Percentiles rank a stretch among this genome's conserved stretches.
Conservation (phyloP, 2,888 invertebrate genomes). For the Drosophila buzzatii region DNA sequence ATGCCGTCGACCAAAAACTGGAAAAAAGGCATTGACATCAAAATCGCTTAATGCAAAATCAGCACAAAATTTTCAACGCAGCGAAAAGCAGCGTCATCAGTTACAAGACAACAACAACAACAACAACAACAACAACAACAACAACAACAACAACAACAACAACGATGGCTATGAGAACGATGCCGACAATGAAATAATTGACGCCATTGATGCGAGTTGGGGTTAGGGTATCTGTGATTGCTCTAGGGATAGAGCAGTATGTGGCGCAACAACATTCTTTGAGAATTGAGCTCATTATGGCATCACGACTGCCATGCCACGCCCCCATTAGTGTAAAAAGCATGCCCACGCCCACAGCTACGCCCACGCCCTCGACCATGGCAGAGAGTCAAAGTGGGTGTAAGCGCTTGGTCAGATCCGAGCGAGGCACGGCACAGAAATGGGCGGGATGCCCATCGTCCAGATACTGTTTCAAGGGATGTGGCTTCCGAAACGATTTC, state of each 20-base stretch:
- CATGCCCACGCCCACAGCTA: constrained; percentile 57
- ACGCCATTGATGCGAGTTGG: constrained; percentile 78
- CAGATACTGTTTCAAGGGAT: constrained; percentile 33
- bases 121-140: constrained; percentile 36
- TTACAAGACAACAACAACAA: constrained; percentile 57
- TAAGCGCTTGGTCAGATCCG: constrained; percentile 24
- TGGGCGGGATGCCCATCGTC: constrained; percentile 40
- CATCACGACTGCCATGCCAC: constrained; percentile 70
- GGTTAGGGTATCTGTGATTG: constrained; percentile 23
- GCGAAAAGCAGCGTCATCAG: constrained; percentile 80
- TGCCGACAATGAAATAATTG: constrained; percentile 82
- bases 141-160: constrained; percentile 39
- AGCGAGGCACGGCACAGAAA: constrained; percentile 20
- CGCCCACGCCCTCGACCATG: constrained; percentile 19
- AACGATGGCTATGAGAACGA: constrained; percentile 34
- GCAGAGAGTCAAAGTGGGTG: constrained; percentile 47
- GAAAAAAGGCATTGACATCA: constrained; percentile 55
- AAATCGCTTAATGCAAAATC: constrained; percentile 72
- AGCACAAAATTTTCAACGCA: constrained; percentile 73
- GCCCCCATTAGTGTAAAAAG: constrained; percentile 80
- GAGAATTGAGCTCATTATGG: constrained; percentile 82
- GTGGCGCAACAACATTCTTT: constrained; percentile 66
- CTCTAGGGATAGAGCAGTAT: constrained; percentile 9
- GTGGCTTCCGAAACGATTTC: constrained; percentile 67
- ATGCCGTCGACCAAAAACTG: constrained; percentile 21